Base-by-base conservation (phyloP, 2,888 invertebrate species). In the Alviniconcha strummeri region DNA sequence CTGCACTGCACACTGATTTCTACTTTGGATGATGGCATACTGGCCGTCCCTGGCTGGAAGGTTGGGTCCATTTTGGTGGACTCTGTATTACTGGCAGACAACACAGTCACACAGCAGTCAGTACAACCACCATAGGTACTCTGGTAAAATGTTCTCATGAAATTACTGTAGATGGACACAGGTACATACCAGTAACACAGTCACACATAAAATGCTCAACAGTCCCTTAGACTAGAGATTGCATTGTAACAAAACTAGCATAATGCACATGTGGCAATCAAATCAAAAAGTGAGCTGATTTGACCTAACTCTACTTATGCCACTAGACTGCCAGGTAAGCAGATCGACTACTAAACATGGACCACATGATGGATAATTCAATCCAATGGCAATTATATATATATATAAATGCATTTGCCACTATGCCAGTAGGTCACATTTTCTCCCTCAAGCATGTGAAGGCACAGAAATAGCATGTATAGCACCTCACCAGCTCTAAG, bases 1-100 rank as follows among this genome's bases (percentile, higher is more conserved):
- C 91, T 89, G 89, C 91, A 92, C 54, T 91, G 89, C 15, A 92
- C 90, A 84, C 90, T 89, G 36, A 93, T 88, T 88, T 92, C 92
- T 80, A 92, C 92, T 84, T 91, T 90, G 9, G 91, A 90, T 36
- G 90, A 90, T 13, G 92, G 92, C 67, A 91, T 87, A 60, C 89
- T 89, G n/a, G 91, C 87, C 4, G 90, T 88, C 13, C 92, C 92
- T 52, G 92, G 90, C 75, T 88, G 88, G 85, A 91, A 92, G 60
- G 81, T 79, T 71, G 83, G 36, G 17, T 85, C 84, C 84, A 85
- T 85, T 36, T 19, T 81, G n/a, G 56, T 56, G 11, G 60, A 69
- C 54, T 54, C 67, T 74, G 64, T 36, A 36, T 36, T 36, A 36
- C 36, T 36, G 36, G 36, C 71, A 81, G n/a, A 71, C 17, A 71